Base-by-base conservation (phyloP, 2,888 invertebrate genomes). In the Pyralis farinalis region DNA sequence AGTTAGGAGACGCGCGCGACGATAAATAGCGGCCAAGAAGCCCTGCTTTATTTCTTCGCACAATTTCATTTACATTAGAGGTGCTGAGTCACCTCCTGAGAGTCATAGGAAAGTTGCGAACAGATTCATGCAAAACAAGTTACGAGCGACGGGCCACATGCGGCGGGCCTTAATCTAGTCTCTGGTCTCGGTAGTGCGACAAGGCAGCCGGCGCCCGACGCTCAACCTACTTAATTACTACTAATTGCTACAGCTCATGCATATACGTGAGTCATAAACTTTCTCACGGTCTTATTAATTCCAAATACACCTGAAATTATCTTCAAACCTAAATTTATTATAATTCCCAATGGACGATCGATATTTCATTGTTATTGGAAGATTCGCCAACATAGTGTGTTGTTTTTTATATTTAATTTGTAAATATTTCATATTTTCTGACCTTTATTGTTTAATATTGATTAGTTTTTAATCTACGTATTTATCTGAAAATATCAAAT, bases 41-140 rank as follows among this genome's bases (percentile, higher is more conserved):
- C 71, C 70, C 69, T 78, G 85, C 80, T 86, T 84, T 84, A 84
- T 86, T 84, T 81, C 77, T 81, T 81, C 76, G 75, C 82, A 84
- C 81, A 87, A 86, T 87, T 87, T 85, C 76, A 84, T 86, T 86
- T 85, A 87, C 85, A 86, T 86, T 82, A 83, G 72, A 83, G 80
- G 82, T 84, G 80, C 72, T 79, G 80, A 82, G 67, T 71, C 61
- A 58, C 62, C 82, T 84, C 77, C 53, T 48, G 85, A 76, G 86
- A 80, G 71, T 71, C 82, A 68, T 82, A 77, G 71, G 81, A 74
- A 75, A 80, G 72, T 81, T 75, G 74, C 74, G 74, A 75, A 71
- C 78, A 79, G 84, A 85, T 83, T 86, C 86, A 81, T 84, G 80
- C 78, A 77, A 76, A 76, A 72, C 78, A 77, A 84, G 79, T 85